Conservation (phyloP, 1,140 invertebrate species). For the Planococcus citri region DNA sequence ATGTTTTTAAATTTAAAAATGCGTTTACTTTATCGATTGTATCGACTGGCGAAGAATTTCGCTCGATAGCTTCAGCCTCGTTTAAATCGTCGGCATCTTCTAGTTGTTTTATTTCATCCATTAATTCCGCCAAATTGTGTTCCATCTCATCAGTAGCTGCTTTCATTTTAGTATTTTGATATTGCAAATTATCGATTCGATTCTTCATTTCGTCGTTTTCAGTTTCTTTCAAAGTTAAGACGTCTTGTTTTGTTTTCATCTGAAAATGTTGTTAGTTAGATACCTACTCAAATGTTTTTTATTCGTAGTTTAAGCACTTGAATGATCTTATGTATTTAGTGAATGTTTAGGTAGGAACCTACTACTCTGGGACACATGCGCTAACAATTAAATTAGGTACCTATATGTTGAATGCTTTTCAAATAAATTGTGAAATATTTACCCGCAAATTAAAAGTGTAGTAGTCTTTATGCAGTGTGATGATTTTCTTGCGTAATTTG, state of each 20-base stretch:
- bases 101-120: slow-evolving; percentile 75
- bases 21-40: background rate
- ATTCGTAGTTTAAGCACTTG: no score
- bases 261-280: slow-evolving; percentile 30
- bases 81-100: slow-evolving; percentile 50
- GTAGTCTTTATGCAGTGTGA: background rate
- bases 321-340: no score
- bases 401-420: no score
- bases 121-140: slow-evolving; percentile 72
- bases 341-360: no score
- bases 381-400: no score
- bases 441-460: background rate
- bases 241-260: slow-evolving; percentile 82
- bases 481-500: background rate
- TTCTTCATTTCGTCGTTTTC: slow-evolving; percentile 88
- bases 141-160: slow-evolving; percentile 81
- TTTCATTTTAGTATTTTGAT: slow-evolving; percentile 79
- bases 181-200: slow-evolving; percentile 89
- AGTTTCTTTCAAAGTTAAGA: slow-evolving; percentile 81
- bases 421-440: no score
- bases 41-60: background rate
- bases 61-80: background rate
- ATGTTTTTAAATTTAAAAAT: no score
- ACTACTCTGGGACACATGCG: no score
- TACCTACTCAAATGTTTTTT: background rate